phyloP scores from a whole-genome alignment of 1,140 invertebrate species.

The Drosophila tristis region DNA sequence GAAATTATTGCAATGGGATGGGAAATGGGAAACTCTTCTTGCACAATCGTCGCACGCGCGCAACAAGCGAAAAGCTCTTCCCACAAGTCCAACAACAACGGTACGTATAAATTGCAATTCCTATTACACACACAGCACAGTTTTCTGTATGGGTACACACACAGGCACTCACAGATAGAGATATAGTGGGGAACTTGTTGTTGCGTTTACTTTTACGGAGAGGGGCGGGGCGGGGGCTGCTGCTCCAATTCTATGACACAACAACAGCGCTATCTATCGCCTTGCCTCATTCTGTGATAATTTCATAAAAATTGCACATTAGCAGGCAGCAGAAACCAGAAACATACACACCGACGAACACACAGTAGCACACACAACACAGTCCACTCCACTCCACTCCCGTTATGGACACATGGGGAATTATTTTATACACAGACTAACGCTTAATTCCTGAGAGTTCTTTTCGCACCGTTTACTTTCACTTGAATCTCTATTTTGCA shows the following conservation, averaged over 20 bases:
- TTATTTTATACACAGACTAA: conserved; percentile 37
- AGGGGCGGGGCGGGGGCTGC: conserved; percentile 44
- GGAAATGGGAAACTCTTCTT: conserved; percentile 59
- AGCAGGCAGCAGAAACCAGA: conserved; percentile 8
- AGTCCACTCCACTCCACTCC: conserved; percentile 26
- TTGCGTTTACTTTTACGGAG: conserved; percentile 41
- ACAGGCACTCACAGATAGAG: conserved; percentile 12
- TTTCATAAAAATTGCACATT: conserved; percentile 65
- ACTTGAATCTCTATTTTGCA: conserved; percentile 43
- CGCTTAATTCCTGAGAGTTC: conserved; percentile 14
- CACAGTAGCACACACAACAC: conserved; percentile 9
- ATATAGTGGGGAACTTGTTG: conserved; percentile 41
- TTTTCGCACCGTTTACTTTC: conserved; percentile 29
- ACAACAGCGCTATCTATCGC: conserved; percentile 43
- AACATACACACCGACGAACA: conserved; percentile 2
- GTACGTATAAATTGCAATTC: conserved; percentile 71
- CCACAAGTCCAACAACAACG: conserved; percentile 54
- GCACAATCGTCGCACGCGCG: conserved; percentile 69
- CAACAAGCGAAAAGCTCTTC: conserved; percentile 79
- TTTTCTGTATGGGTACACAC: conserved; percentile 3
- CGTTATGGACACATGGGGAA: conserved; percentile 53
- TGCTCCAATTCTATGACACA: conserved; percentile 79
- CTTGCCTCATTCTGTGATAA: conserved; percentile 43
- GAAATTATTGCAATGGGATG: too few relatives aligned
- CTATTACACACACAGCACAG: conserved; percentile 58